These are phyloP conservation scores for Acrossocheilus wenchowensis DNA, from an alignment of 2,797 vertebrate genomes.

Conservation along the genomic window DNA sequence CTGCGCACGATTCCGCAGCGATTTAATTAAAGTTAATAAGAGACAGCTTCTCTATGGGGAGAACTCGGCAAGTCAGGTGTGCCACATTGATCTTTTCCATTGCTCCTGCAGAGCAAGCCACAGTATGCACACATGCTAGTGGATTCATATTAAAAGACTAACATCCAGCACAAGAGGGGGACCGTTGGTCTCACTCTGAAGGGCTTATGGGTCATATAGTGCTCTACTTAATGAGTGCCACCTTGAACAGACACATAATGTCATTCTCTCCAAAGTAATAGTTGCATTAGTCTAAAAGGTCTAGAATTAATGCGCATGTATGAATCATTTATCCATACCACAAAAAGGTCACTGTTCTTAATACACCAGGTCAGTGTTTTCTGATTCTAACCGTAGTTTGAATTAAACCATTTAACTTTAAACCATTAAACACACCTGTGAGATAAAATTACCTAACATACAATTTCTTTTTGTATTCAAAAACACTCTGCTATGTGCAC, in stretches of 20 bases:
- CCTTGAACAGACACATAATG: conserved; percentile 15
- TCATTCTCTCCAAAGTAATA: conserved; percentile 13
- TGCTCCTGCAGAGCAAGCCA: conserved; percentile 23
- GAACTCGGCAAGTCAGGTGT: conserved; percentile 46
- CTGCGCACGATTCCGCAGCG: conserved; percentile 58
- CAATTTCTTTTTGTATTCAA: not conserved
- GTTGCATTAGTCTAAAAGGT: not conserved
- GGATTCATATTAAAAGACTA: conserved; percentile 27
- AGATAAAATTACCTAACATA: not conserved
- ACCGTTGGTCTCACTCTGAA: conserved; percentile 4
- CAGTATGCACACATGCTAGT: conserved; percentile 22
- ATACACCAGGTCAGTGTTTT: not conserved
- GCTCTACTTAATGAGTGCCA: conserved; percentile 34
- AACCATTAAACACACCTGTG: not conserved
- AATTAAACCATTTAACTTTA: not conserved
- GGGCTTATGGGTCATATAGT: not conserved
- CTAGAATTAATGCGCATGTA: not conserved
- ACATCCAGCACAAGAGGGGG: conserved; percentile 5
- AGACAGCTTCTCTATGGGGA: conserved; percentile 45
- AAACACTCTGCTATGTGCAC: not conserved
- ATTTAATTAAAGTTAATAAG: conserved; percentile 74
- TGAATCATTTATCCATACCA: conserved; percentile 3
- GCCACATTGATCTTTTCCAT: conserved; percentile 46
- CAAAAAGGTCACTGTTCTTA: not conserved
- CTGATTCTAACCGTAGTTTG: not conserved